Percentiles rank a stretch among this genome's conserved stretches.
phyloP scores from a whole-genome alignment of 1,140 invertebrate species.

The Microvelia longipes region DNA sequence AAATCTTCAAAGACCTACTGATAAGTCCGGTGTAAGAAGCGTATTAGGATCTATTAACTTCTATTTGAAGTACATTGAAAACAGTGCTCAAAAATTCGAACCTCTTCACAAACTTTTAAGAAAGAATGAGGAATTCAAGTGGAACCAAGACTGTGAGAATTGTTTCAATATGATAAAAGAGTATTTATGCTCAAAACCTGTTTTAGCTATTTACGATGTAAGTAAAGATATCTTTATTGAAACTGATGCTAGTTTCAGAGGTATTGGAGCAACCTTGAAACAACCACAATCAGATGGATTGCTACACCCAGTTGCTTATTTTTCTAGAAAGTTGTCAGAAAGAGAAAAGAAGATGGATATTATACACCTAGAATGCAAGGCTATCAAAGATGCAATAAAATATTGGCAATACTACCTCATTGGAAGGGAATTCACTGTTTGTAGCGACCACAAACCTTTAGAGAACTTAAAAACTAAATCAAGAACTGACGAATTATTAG shows the following conservation, averaged over 20 bases:
- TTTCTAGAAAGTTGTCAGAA: slow-evolving; percentile 4
- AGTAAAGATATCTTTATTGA: slow-evolving; percentile 19
- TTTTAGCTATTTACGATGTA: slow-evolving; percentile 24
- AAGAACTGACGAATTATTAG: slow-evolving; percentile 15
- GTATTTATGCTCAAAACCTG: slow-evolving; percentile 25
- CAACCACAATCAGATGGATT: slow-evolving; percentile 2
- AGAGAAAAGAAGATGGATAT: slow-evolving; percentile 17
- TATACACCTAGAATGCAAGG: slow-evolving; percentile 23
- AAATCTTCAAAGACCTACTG: slow-evolving; percentile 16
- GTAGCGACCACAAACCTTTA: slow-evolving; percentile 17
- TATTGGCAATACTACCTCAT: slow-evolving; percentile 19
- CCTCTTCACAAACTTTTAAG: slow-evolving; percentile 25
- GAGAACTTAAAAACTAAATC: slow-evolving; percentile 15
- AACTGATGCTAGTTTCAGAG: slow-evolving; percentile 26
- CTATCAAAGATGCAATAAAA: slow-evolving; percentile 19
- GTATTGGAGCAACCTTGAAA: neutral
- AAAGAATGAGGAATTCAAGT: slow-evolving; percentile 25
- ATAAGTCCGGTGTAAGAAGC: slow-evolving; percentile 18
- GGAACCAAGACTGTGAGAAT: slow-evolving; percentile 25
- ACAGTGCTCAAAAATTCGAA: slow-evolving; percentile 23
- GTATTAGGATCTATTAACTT: slow-evolving; percentile 21
- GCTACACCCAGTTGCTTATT: slow-evolving; percentile 15
- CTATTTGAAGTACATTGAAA: slow-evolving; percentile 20
- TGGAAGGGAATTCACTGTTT: slow-evolving; percentile 12
- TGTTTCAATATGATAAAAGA: slow-evolving; percentile 27